Evolutionary conservation across 2,797 vertebrate species (phyloP).

Genomic region (Neopelma chrysocephalum): DNA sequence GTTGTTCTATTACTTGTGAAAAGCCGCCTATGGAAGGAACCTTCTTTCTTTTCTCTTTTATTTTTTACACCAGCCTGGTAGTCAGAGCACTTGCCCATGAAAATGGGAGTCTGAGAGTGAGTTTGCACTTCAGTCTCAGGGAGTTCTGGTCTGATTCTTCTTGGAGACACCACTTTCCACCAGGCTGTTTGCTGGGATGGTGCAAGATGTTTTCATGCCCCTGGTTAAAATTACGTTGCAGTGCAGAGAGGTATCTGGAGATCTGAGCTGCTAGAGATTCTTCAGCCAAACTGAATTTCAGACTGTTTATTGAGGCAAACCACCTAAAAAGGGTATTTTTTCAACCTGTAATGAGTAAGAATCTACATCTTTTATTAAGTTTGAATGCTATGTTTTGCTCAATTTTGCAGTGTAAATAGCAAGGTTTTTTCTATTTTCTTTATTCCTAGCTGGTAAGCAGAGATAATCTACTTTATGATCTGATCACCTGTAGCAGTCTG

Average conservation of each 20-base stretch:
- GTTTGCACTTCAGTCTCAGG: not conserved
- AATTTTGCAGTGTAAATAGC: not conserved
- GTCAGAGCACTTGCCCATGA: not conserved
- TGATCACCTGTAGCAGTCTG: not conserved
- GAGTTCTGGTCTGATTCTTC: not conserved
- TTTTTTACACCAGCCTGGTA: not conserved
- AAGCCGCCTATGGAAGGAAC: accelerated
- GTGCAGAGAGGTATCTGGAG: not conserved
- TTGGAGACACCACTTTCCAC: not conserved
- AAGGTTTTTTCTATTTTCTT: not conserved
- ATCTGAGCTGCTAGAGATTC: not conserved
- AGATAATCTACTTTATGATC: not conserved
- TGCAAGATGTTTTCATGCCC: not conserved
- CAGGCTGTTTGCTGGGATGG: not conserved
- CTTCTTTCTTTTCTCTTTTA: not conserved
- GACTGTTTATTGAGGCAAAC: not conserved
- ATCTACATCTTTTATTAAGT: not conserved
- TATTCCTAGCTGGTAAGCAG: not conserved
- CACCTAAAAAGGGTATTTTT: not conserved
- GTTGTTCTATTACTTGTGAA: not conserved
- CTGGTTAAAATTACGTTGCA: not conserved
- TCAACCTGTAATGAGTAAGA: not conserved
- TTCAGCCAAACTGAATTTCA: not conserved
- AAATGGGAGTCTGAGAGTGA: not conserved
- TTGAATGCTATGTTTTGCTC: not conserved